Evolutionary conservation across 2,888 invertebrate genomes (phyloP).

Genomic region (Ichneumon xanthorius): DNA sequence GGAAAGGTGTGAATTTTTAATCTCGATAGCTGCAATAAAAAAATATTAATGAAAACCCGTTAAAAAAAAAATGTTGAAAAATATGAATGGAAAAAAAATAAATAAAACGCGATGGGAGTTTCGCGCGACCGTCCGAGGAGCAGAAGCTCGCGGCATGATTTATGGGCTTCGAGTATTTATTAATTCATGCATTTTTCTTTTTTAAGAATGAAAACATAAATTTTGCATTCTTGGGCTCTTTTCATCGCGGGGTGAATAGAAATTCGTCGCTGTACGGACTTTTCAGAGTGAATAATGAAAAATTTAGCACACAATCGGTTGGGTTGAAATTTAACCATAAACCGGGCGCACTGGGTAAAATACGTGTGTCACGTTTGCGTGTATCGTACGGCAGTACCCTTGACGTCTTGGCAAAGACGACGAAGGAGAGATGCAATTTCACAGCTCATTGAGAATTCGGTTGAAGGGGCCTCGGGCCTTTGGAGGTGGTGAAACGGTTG

Average conservation of each 20-base stretch:
- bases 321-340: conserved; percentile 9
- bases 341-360: not conserved
- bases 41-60: too few relatives aligned
- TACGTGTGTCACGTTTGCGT: not conserved
- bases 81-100: too few relatives aligned
- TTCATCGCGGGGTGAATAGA: not conserved
- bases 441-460: conserved; percentile 23
- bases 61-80: too few relatives aligned
- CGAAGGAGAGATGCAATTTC: conserved; percentile 16
- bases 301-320: not conserved
- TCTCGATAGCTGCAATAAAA: too few relatives aligned
- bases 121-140: too few relatives aligned
- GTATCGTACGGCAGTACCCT: conserved; percentile 6
- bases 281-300: not conserved
- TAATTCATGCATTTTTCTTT: not conserved
- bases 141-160: too few relatives aligned
- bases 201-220: not conserved
- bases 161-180: not conserved
- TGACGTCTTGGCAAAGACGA: conserved; percentile 24
- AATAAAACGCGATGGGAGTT: too few relatives aligned
- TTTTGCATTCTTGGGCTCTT: not conserved
- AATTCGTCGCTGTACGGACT: not conserved
- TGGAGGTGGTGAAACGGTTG: conserved; percentile 2
- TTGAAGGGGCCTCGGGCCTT: not conserved
- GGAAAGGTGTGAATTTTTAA: too few relatives aligned